phyloP scores from a whole-genome alignment of 2,797 vertebrate genomes.

The Tamandua tetradactyla region DNA sequence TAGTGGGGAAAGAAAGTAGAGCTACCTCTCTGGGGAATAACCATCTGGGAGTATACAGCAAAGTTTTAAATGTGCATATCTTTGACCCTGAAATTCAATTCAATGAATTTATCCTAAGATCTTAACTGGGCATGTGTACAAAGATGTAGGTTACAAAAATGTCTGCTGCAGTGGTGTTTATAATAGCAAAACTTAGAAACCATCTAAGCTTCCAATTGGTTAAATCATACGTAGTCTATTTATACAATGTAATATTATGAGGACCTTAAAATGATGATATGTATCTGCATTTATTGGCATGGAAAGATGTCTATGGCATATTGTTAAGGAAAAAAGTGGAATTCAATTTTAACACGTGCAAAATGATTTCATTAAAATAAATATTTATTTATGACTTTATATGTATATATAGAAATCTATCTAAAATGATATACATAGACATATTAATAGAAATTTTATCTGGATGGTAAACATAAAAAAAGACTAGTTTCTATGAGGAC shows the following conservation, averaged over 20 bases:
- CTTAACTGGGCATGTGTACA: not conserved
- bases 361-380: slow-evolving; percentile 28
- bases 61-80: not conserved
- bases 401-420: not conserved
- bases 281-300: not conserved
- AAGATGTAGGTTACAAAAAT: not conserved
- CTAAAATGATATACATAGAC: not conserved
- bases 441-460: slow-evolving; percentile 21
- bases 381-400: not conserved
- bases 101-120: not conserved
- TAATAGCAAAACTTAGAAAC: not conserved
- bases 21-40: not conserved
- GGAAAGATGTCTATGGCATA: not conserved
- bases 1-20: not conserved
- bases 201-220: not conserved
- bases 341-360: slow-evolving; percentile 21
- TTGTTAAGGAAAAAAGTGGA: slow-evolving; percentile 11
- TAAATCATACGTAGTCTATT: not conserved
- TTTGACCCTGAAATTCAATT: not conserved
- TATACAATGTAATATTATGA: not conserved
- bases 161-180: not conserved
- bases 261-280: not conserved
- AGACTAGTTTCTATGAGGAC: not conserved
- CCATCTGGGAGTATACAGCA: not conserved
- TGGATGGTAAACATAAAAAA: not conserved